Evolutionary conservation across 2,113 vertebrate species (phyloP).

Genomic region (Lipophrys pholis): DNA sequence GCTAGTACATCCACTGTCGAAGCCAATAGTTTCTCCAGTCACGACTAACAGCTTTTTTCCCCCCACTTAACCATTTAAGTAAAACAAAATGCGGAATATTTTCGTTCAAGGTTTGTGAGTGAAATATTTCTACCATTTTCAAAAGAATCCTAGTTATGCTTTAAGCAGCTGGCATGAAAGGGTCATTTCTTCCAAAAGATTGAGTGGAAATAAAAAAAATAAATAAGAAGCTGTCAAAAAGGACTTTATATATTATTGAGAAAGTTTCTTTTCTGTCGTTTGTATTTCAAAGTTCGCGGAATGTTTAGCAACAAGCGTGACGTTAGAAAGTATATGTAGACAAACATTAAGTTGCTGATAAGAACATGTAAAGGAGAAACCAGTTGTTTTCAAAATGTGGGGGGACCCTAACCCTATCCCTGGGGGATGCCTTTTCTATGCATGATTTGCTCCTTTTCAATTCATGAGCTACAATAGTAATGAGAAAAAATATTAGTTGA

Average conservation of each 20-base stretch:
- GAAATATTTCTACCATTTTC: background rate
- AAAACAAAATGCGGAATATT: background rate
- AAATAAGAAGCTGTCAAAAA: background rate
- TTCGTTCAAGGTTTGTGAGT: background rate
- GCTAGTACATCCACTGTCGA: no score
- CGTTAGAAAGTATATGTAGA: background rate
- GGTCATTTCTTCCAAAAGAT: background rate
- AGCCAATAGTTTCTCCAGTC: background rate
- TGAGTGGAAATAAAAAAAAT: background rate
- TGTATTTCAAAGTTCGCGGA: background rate
- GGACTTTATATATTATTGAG: background rate
- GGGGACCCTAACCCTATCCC: no score
- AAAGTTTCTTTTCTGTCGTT: background rate
- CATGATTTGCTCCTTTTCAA: no score
- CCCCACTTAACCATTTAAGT: background rate
- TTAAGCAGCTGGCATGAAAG: background rate
- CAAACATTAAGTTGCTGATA: background rate
- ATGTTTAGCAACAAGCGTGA: background rate
- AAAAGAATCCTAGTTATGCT: background rate
- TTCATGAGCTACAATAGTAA: no score
- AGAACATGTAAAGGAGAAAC: background rate
- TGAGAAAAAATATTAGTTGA: no score
- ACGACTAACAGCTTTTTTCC: no score
- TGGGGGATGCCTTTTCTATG: no score
- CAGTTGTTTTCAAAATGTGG: no score